A percentile compares a stretch with the other conserved stretches of the same genome.
These are phyloP conservation scores for Tetranychus truncatus DNA, from an alignment of 2,888 invertebrate genomes.

Conservation along the genomic window DNA sequence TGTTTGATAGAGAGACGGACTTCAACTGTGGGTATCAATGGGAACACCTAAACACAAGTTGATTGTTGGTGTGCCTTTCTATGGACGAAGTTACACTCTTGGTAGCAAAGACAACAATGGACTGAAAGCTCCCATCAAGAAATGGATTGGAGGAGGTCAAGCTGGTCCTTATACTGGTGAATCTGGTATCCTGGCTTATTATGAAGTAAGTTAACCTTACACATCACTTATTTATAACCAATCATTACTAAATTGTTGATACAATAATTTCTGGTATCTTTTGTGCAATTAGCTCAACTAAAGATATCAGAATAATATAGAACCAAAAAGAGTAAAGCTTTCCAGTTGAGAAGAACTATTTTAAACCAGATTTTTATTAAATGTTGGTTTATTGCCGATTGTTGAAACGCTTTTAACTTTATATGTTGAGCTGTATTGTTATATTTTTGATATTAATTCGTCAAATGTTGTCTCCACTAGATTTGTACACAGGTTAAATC, in stretches of 20 bases:
- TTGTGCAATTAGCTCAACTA: too few relatives aligned
- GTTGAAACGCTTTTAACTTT: too few relatives aligned
- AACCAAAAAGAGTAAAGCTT: too few relatives aligned
- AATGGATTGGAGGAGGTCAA: constrained; percentile 68
- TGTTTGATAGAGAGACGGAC: constrained; percentile 53
- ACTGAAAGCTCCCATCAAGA: constrained; percentile 67
- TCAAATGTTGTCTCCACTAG: neutral
- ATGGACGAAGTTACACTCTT: constrained; percentile 65
- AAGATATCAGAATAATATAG: too few relatives aligned
- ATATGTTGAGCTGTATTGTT: too few relatives aligned
- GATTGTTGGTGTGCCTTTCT: constrained; percentile 72
- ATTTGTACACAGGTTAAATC: constrained; percentile 28
- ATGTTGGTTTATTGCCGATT: too few relatives aligned
- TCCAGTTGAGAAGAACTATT: too few relatives aligned
- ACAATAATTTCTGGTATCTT: too few relatives aligned
- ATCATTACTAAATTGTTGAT: too few relatives aligned
- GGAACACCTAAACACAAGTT: constrained; percentile 70
- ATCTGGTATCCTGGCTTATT: constrained; percentile 71
- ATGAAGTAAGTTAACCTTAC: constrained; percentile 34
- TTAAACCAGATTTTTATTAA: too few relatives aligned
- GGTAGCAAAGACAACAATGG: constrained; percentile 60
- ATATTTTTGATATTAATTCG: constrained; percentile 21
- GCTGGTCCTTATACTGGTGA: constrained; percentile 71
- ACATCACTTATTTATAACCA: too few relatives aligned
- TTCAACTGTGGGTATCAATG: constrained; percentile 67